Conservation (phyloP, 2,113 vertebrate genomes). For the Hydrolagus affinis region DNA sequence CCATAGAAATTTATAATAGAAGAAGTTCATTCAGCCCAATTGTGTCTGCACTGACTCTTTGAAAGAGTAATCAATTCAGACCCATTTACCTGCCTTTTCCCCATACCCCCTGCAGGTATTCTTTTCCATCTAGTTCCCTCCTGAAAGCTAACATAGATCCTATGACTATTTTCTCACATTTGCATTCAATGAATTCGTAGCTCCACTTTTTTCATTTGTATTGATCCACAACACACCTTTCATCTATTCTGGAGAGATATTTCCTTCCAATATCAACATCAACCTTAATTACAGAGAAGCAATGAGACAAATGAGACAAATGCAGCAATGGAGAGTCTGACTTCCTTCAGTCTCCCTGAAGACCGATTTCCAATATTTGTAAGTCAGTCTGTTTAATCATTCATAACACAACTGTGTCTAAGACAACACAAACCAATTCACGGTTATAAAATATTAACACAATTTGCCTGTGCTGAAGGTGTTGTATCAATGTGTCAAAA, state of each 20-base stretch:
- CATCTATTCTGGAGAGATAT: neutral
- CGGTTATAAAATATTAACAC: slow-evolving; percentile 27
- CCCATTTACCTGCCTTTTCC: too few relatives aligned
- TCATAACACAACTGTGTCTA: slow-evolving; percentile 16
- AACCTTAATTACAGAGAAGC: slow-evolving; percentile 25
- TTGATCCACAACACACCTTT: slow-evolving; percentile 7
- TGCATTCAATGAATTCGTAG: neutral
- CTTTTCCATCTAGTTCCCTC: too few relatives aligned
- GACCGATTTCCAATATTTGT: slow-evolving; percentile 28
- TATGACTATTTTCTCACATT: neutral
- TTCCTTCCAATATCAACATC: slow-evolving; percentile 24
- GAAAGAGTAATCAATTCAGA: too few relatives aligned
- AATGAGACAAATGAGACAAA: slow-evolving; percentile 9
- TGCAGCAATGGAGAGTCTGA: neutral
- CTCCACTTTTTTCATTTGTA: neutral
- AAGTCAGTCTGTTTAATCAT: slow-evolving; percentile 24
- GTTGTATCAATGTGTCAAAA: neutral
- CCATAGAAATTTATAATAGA: too few relatives aligned
- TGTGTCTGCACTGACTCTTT: too few relatives aligned
- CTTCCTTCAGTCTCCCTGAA: slow-evolving; percentile 19
- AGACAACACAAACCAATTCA: slow-evolving; percentile 22
- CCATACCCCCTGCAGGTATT: too few relatives aligned
- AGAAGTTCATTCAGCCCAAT: too few relatives aligned
- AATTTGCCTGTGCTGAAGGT: neutral
- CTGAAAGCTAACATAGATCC: too few relatives aligned